A percentile compares a stretch with the other conserved stretches of the same genome.
Evolutionary conservation across 2,797 vertebrate genomes (phyloP).

Genomic region (Onychomys torridus): DNA sequence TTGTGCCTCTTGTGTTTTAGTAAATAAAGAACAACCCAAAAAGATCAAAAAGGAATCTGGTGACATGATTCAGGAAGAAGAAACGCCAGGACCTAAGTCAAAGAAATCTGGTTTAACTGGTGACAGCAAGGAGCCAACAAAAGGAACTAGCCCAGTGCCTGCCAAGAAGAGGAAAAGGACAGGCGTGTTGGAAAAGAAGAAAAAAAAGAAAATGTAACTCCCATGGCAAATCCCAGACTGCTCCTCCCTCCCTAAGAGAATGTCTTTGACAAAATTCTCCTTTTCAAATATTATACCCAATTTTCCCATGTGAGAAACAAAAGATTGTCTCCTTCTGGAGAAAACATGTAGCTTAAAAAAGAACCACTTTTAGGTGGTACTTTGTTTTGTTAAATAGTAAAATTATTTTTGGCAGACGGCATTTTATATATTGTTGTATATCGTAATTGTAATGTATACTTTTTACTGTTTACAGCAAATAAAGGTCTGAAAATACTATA

Average conservation of each 20-base stretch:
- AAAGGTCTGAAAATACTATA: background rate
- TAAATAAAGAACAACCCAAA: constrained; percentile 68
- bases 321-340: constrained; percentile 39
- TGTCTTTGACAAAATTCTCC: background rate
- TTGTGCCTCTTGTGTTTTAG: constrained; percentile 82
- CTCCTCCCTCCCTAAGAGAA: background rate
- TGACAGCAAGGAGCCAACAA: constrained; percentile 35
- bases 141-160: constrained; percentile 59
- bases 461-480: constrained; percentile 59
- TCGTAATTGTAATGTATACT: background rate
- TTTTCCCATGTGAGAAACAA: background rate
- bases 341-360: constrained; percentile 53
- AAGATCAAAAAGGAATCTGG: background rate
- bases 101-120: constrained; percentile 31
- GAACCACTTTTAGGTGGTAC: background rate
- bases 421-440: background rate
- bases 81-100: background rate
- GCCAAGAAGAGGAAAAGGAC: constrained; percentile 77
- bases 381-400: constrained; percentile 16
- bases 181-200: constrained; percentile 75
- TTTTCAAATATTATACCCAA: background rate
- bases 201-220: constrained; percentile 82
- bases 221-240: constrained; percentile 58
- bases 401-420: constrained; percentile 24
- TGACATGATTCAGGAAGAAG: background rate